Evolutionary conservation across 1,140 invertebrate species (phyloP).

Genomic region (Drosophila parvula): DNA sequence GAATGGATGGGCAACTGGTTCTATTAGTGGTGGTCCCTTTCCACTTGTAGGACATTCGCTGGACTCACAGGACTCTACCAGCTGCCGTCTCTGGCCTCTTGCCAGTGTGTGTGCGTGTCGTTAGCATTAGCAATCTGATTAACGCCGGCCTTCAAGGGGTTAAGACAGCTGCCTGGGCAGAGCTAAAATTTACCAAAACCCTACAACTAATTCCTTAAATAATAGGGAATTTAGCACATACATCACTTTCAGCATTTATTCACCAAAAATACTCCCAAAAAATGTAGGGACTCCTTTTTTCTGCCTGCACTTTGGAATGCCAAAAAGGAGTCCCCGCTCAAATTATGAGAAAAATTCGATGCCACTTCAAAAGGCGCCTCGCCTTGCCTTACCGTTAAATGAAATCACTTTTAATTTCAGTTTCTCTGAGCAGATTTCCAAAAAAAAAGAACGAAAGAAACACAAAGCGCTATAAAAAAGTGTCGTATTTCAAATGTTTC

Average conservation of each 20-base stretch:
- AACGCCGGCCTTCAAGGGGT: conserved; percentile 73
- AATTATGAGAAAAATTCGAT: conserved; percentile 45
- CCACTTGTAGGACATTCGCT: conserved; percentile 63
- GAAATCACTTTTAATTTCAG: conserved; percentile 81
- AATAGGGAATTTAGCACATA: not conserved
- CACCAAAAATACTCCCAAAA: not conserved
- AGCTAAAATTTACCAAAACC: not conserved
- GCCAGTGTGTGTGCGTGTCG: conserved; percentile 53
- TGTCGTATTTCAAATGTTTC: conserved; percentile 82
- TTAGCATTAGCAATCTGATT: conserved; percentile 71
- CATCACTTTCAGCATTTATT: not conserved
- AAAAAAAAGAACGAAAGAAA: conserved; percentile 9
- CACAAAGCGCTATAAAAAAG: conserved; percentile 57
- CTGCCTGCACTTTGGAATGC: conserved; percentile 37
- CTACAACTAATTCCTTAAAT: not conserved
- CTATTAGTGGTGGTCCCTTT: conserved; percentile 36
- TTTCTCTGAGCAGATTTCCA: conserved; percentile 31
- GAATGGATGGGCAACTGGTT: conserved; percentile 6
- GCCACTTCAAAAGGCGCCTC: conserved; percentile 73
- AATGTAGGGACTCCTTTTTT: not conserved
- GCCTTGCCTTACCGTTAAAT: conserved; percentile 73
- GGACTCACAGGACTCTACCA: conserved; percentile 37
- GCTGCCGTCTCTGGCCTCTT: conserved; percentile 6
- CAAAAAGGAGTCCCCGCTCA: conserved; percentile 17
- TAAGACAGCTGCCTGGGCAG: conserved; percentile 48